Evolutionary conservation across 2,888 invertebrate genomes (phyloP), one percentile per base, ranked within the genome.

Genomic region (Drosophila rubida): DNA sequence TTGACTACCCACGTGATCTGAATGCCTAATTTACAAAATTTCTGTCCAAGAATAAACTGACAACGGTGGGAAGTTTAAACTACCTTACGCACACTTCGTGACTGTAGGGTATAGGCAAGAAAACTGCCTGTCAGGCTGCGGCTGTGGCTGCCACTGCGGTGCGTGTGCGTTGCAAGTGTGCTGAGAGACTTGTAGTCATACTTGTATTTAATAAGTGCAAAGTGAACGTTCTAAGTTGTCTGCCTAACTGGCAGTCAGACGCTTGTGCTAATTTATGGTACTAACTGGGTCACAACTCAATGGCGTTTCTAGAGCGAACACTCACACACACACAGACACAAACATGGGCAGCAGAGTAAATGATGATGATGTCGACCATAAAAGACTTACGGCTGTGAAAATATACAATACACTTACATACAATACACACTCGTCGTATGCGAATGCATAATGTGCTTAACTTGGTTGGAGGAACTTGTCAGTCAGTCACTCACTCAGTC

Each of bases 191-290:
- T 46, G 46, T 54, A 55, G 54, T 23, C 48, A 14, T 65, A 65
- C 50, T 59, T 41, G 61, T 59, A 64, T 80, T 75, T 78, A 75
- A 78, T 81, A 80, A 82, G 64, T 67, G 74, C 54, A 64, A 57
- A 70, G 49, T 75, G 67, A 64, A 60, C 48, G 54, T 65, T 65
- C 65, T 65, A 48, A 66, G 53, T 57, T 57, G 66, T 55, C 54
- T 25, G 63, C 35, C 66, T 44, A 39, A 54, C 41, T 61, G 55
- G 55, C 60, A 62, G 70, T 64, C 68, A 44, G 70, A 62, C 57
- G 75, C 53, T 69, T 82, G 82, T 69, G 85, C 82, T 87, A 82
- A 82, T 82, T 82, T 87, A 85, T 73, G 82, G 51, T 61, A 60
- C 67, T 73, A 82, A 76, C 79, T 87, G 82, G 82, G 82, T 87